Evolutionary conservation across 1,140 invertebrate genomes (phyloP).

Genomic region (Metopolophium dirhodum): DNA sequence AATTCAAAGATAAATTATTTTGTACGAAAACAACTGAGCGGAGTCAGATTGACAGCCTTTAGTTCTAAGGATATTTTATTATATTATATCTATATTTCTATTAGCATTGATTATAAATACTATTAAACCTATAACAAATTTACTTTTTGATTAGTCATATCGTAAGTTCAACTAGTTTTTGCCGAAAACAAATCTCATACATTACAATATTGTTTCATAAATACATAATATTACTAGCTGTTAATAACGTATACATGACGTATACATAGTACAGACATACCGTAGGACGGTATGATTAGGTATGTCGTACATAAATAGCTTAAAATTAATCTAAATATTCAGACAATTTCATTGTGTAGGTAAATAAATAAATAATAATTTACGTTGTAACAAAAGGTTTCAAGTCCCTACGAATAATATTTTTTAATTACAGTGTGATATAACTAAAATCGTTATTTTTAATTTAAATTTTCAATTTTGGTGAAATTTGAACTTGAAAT

Average conservation of each 20-base stretch:
- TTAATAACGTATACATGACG: neutral
- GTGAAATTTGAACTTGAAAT: neutral
- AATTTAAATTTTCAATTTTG: neutral
- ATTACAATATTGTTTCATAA: no score
- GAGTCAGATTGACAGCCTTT: no score
- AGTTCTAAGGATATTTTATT: no score
- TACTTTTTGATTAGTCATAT: no score
- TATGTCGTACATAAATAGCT: neutral
- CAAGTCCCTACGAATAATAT: neutral
- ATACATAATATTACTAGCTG: neutral
- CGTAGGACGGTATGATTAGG: neutral
- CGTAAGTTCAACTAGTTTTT: no score
- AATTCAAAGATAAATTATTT: no score
- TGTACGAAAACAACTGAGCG: no score
- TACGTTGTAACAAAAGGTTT: neutral
- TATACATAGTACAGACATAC: neutral
- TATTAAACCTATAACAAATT: no score
- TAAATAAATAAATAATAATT: neutral
- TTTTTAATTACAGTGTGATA: neutral
- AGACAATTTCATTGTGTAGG: neutral
- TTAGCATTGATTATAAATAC: no score
- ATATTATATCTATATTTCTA: no score
- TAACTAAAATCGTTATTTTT: neutral
- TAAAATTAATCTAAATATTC: conserved; percentile 1
- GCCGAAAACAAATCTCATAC: no score